phyloP scores from a whole-genome alignment of 1,140 invertebrate genomes.

The Aphelenchoides besseyi region DNA sequence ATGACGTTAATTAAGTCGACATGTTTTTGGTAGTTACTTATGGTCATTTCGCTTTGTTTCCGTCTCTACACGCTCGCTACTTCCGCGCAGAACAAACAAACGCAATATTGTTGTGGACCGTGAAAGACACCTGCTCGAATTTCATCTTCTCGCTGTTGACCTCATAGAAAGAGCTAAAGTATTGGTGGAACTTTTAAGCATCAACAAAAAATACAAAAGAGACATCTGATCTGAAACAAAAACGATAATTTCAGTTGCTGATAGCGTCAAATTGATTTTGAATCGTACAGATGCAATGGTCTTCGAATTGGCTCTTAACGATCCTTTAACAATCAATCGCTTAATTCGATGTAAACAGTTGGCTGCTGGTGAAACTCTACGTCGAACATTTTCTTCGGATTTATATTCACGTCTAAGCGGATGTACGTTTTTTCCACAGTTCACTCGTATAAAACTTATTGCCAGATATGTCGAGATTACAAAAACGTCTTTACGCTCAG shows the following conservation, averaged over 20 bases:
- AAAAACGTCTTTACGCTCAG: neutral
- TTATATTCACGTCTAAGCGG: slow-evolving; percentile 1
- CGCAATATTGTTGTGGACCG: neutral
- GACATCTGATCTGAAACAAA: neutral
- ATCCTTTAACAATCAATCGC: slow-evolving; percentile 10
- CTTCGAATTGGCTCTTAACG: slow-evolving; percentile 20
- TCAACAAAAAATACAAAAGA: too few species aligned
- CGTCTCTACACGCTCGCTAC: neutral
- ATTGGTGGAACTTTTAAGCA: too few species aligned
- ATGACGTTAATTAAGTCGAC: neutral
- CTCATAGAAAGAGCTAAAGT: neutral
- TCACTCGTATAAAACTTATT: neutral
- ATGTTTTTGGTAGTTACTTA: too few species aligned
- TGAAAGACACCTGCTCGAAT: neutral
- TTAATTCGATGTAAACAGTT: slow-evolving; percentile 18
- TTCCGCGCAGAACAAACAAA: neutral
- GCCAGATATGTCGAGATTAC: neutral
- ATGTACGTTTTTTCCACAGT: neutral
- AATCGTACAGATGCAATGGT: neutral
- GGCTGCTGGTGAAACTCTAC: neutral
- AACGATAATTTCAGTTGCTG: slow-evolving; percentile 2
- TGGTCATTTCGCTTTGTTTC: neutral
- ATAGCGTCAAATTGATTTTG: neutral
- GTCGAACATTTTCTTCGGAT: neutral
- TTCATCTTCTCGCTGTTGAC: neutral